Evolutionary conservation across 1,140 invertebrate genomes (phyloP).

Genomic region (Lepidurus couesii): DNA sequence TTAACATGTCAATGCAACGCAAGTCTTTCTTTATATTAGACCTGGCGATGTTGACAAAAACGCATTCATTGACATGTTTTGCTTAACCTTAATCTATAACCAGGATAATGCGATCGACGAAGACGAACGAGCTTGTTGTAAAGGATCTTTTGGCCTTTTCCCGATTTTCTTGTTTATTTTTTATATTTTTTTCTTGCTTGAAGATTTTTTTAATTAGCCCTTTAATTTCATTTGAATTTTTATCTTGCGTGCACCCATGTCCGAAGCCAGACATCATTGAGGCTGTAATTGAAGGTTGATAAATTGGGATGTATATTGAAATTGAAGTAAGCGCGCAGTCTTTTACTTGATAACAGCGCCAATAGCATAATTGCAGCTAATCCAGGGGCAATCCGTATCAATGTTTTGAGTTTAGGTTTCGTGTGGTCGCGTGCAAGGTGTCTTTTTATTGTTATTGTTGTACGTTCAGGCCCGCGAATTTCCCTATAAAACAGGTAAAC

Average conservation of each 20-base stretch:
- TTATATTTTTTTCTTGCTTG: neutral
- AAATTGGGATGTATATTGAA: neutral
- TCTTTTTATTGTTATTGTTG: neutral
- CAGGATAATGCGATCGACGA: neutral
- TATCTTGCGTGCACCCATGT: neutral
- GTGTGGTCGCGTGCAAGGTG: neutral
- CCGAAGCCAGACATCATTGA: neutral
- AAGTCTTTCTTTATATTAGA: neutral
- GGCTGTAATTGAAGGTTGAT: neutral
- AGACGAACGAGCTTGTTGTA: neutral
- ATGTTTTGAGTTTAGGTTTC: neutral
- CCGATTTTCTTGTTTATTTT: neutral
- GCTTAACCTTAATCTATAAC: slow-evolving; percentile 10
- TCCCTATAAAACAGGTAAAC: no score
- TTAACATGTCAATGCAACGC: neutral
- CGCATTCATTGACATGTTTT: neutral
- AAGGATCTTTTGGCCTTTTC: neutral
- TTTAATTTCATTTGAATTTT: neutral
- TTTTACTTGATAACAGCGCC: neutral
- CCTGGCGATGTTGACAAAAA: neutral
- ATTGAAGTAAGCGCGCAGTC: neutral
- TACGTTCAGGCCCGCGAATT: no score
- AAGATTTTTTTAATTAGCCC: neutral
- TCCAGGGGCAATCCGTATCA: neutral
- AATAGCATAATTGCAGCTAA: neutral